A percentile compares a stretch with the other conserved stretches of the same genome.
These are phyloP conservation scores for Notolabrus celidotus DNA, from an alignment of 2,797 vertebrate genomes.

Conservation along the genomic window DNA sequence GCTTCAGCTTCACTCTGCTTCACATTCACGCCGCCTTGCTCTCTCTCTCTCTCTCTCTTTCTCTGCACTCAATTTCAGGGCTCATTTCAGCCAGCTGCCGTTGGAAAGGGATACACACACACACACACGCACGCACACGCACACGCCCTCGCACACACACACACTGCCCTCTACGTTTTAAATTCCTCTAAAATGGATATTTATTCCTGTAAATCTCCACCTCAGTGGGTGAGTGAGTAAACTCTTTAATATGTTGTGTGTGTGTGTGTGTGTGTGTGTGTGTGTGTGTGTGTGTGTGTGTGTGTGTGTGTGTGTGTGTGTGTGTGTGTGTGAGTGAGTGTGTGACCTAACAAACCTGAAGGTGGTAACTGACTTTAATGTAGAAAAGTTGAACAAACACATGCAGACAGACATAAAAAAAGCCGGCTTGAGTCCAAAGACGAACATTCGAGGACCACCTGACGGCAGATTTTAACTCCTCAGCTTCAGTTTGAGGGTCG, in stretches of 20 bases:
- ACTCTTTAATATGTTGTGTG: constrained; percentile 29
- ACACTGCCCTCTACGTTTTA: constrained; percentile 42
- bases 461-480: neutral
- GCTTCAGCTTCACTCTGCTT: constrained; percentile 43
- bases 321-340: constrained; percentile 1
- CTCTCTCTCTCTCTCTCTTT: constrained; percentile 41
- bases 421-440: neutral
- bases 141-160: constrained; percentile 11
- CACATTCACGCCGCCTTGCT: constrained; percentile 34
- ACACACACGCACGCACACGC: constrained; percentile 14
- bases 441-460: neutral
- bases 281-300: constrained; percentile 2
- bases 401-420: neutral
- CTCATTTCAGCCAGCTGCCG: constrained; percentile 77
- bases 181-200: constrained; percentile 58
- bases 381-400: constrained; percentile 14
- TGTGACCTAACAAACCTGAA: constrained; percentile 9
- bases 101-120: constrained; percentile 26
- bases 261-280: constrained; percentile 6
- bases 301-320: constrained; percentile 7
- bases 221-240: constrained; percentile 28
- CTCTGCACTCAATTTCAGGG: constrained; percentile 75
- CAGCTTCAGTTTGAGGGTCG: neutral
- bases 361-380: constrained; percentile 11
- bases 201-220: constrained; percentile 64